These are phyloP conservation scores for Nipponacmea schrenckii DNA, from an alignment of 2,888 invertebrate genomes.

Conservation along the genomic window DNA sequence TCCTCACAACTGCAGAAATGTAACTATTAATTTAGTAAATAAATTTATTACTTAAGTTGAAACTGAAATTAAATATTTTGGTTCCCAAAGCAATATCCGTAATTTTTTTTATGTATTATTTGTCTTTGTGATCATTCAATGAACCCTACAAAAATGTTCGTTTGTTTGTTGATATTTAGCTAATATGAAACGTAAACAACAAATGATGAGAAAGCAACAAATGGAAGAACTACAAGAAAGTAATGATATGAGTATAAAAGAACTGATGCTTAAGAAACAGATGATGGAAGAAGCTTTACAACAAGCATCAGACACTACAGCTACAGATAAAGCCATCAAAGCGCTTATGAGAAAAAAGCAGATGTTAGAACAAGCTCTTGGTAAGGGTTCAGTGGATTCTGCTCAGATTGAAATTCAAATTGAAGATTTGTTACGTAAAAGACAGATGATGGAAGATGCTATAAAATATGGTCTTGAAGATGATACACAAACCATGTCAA, in stretches of 20 bases:
- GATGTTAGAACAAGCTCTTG: slow-evolving; percentile 19
- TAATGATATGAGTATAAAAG: slow-evolving; percentile 30
- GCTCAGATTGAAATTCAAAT: slow-evolving; percentile 1
- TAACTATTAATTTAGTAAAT: too few relatives aligned
- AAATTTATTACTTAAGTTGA: neutral
- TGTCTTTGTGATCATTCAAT: too few relatives aligned
- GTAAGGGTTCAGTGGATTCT: slow-evolving; percentile 7
- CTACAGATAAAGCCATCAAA: slow-evolving; percentile 8
- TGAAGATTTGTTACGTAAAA: slow-evolving; percentile 5
- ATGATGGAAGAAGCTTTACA: slow-evolving; percentile 26
- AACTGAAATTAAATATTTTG: too few relatives aligned
- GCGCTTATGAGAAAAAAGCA: slow-evolving; percentile 32
- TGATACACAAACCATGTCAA: neutral
- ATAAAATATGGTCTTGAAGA: neutral
- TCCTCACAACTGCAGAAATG: too few relatives aligned
- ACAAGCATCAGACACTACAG: neutral
- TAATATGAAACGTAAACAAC: slow-evolving; percentile 31
- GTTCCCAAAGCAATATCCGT: too few relatives aligned
- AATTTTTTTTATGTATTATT: too few relatives aligned
- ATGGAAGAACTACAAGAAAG: slow-evolving; percentile 20
- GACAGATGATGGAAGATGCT: neutral
- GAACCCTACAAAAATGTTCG: too few relatives aligned
- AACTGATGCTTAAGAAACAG: slow-evolving; percentile 26
- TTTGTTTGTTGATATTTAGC: too few relatives aligned
- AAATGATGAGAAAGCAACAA: slow-evolving; percentile 37